Evolutionary conservation across 2,888 invertebrate species (phyloP), one percentile per base, ranked within the genome.

Genomic region (Campaea margaritaria): DNA sequence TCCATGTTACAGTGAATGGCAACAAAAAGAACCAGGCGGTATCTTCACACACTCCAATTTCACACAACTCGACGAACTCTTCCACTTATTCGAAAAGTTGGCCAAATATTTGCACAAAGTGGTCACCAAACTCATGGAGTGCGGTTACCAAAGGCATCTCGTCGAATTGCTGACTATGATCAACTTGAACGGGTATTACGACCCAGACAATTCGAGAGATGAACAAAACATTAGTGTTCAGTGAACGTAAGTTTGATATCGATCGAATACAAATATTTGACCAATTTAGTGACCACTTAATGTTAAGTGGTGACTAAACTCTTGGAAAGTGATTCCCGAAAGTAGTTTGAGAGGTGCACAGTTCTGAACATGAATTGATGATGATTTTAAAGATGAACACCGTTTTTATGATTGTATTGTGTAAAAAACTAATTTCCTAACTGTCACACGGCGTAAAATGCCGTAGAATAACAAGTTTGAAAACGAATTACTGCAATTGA

Each of bases 101-200:
- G 91, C 94, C 16, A 88, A 93, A 36, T 95, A 95, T 70, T 85
- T 95, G 28, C 94, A 94, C 70, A 95, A 94, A 76, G 93, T 94
- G 0, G 81, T 94, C 8, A 91, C 93, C 0, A 95, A 94, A 72
- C 88, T 95, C 2, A 94, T 94, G 69, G 94, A 93, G 63, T 94
- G 93, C 65, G 95, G 95, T 0, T 95, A 95, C 75, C 95, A 95
- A 72, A 93, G 95, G 0, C 94, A 95, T 79, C 79, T 95, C 38
- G 91, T 93, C 27, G 95, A 95, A 67, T 86, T 96, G 47, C 81
- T 95, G 1, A 94, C 95, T 58, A 94, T 95, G 86, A 89, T 95
- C 52, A 95, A 95, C 72, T 87, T 95, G 57, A 96, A 95, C 75
- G 91, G 93, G 41, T 94, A 93, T 75, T 94, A 94, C 60, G 84